Evolutionary conservation across 1,140 invertebrate genomes (phyloP).

Genomic region (Ceratitis capitata): DNA sequence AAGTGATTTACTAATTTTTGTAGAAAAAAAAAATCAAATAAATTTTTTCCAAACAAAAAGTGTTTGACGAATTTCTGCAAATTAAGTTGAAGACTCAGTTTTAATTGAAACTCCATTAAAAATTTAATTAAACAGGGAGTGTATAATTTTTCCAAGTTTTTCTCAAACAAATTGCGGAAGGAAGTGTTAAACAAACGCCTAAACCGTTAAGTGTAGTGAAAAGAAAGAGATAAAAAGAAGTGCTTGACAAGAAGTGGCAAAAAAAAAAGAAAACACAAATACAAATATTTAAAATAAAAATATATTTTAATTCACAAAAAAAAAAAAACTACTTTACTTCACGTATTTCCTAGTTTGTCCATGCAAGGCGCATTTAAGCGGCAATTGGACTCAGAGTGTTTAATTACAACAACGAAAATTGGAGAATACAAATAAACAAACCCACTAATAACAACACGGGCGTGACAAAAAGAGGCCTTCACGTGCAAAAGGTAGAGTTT

Average conservation of each 20-base stretch:
- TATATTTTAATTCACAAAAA: no score
- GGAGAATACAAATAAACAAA: constrained; percentile 37
- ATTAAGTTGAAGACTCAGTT: neutral
- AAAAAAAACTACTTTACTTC: neutral
- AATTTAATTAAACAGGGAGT: neutral
- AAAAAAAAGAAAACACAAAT: neutral
- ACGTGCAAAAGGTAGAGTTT: neutral
- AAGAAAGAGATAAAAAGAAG: neutral
- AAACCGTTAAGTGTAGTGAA: neutral
- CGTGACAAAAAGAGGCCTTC: constrained; percentile 22
- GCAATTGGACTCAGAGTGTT: neutral
- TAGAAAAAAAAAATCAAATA: neutral
- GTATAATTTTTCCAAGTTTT: neutral
- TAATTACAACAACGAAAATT: neutral
- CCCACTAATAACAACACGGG: neutral
- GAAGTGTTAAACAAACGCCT: neutral
- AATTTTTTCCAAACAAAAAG: neutral
- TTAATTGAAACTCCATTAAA: neutral
- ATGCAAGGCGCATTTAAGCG: constrained; percentile 21
- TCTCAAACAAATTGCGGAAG: neutral
- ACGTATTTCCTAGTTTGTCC: constrained; percentile 25
- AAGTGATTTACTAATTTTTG: constrained; percentile 7
- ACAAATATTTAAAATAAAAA: neutral
- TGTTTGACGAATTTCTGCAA: neutral
- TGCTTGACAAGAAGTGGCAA: no score